Base-by-base conservation (phyloP, 2,113 vertebrate species). In the Sylvia atricapilla region DNA sequence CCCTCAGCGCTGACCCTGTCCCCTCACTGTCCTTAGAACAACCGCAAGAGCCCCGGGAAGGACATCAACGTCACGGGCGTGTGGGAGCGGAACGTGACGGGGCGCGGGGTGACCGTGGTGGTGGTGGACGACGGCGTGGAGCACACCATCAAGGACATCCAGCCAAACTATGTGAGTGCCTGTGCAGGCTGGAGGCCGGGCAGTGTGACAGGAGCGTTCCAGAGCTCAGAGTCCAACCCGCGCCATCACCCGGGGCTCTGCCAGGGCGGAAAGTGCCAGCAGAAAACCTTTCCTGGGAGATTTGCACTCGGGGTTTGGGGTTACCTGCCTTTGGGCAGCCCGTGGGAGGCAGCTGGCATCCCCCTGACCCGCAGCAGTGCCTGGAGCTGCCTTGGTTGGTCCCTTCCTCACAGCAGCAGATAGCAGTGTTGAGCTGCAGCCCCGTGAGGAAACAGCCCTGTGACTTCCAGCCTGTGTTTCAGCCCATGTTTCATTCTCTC, bases 11-110 rank as follows among this genome's bases (percentile, higher is more conserved):
- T 56, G 49, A 50, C 14, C 67, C 16, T 46, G 19, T 69, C 50
- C 41, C 59, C 24, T 25, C 41, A 5, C 66, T 81, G 70, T 62
- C 31, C 62, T 9, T 75, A 99, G 99, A 98, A 99, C 94, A 99
- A 99, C 81, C 93, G 95, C 39, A 80, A 97, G 88, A 98, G 93
- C 80, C 98, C 92, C 0, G 99, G 98, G 22, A 99, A 99, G 98
- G 99, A 99, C 95, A 99, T 99, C 97, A 99, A 99, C 0, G 98
- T 99, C 95, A 99, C 99, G 0, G 99, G 99, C 0, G 98, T 99
- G 28, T 99, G 99, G 99, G 99, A 99, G 93, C 98, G 86, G 58
- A 99, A 99, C n/a, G 98, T 99, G 83, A 99, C 99, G 0, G 99
- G 99, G 19, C 96, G 7, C 3, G 99, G 99, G 0, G 98, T 99